Conservation (phyloP, 2,797 vertebrate species). For the Cryptoprocta ferox region DNA sequence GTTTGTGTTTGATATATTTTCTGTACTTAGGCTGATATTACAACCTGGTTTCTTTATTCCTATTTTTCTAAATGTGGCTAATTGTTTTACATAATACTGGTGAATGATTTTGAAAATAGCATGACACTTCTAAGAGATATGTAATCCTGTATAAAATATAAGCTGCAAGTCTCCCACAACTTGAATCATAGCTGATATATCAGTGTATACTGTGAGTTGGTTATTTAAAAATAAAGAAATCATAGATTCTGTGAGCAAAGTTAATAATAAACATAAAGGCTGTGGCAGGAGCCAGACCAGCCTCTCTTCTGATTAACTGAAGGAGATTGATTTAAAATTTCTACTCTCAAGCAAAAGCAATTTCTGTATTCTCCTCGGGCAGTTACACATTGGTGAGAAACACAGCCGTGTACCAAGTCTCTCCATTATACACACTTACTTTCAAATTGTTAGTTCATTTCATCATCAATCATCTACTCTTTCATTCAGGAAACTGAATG, state of each 20-base stretch:
- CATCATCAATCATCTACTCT: slow-evolving; percentile 58
- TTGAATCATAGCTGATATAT: slow-evolving; percentile 5
- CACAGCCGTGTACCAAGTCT: background rate
- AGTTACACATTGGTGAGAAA: slow-evolving; percentile 52
- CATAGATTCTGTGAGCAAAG: slow-evolving; percentile 56
- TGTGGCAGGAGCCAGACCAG: background rate
- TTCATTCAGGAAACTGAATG: slow-evolving; percentile 57
- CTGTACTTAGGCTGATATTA: background rate
- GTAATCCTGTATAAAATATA: background rate
- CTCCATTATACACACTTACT: slow-evolving; percentile 17
- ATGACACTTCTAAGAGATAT: background rate
- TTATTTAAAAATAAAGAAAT: slow-evolving; percentile 75
- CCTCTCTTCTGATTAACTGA: slow-evolving; percentile 53
- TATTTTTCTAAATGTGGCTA: background rate
- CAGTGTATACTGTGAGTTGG: background rate
- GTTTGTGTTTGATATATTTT: slow-evolving; percentile 17
- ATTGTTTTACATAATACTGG: background rate
- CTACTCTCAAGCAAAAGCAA: slow-evolving; percentile 63
- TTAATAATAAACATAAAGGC: slow-evolving; percentile 59
- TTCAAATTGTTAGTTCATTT: slow-evolving; percentile 71
- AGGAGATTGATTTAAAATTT: slow-evolving; percentile 71
- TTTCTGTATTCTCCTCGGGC: slow-evolving; percentile 59
- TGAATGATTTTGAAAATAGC: slow-evolving; percentile 34
- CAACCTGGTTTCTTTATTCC: slow-evolving; percentile 9
- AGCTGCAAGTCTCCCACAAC: background rate